A percentile compares a stretch with the other conserved stretches of the same genome.
Evolutionary conservation across 2,113 vertebrate species (phyloP).

Genomic region (Amblyornis subalaris): DNA sequence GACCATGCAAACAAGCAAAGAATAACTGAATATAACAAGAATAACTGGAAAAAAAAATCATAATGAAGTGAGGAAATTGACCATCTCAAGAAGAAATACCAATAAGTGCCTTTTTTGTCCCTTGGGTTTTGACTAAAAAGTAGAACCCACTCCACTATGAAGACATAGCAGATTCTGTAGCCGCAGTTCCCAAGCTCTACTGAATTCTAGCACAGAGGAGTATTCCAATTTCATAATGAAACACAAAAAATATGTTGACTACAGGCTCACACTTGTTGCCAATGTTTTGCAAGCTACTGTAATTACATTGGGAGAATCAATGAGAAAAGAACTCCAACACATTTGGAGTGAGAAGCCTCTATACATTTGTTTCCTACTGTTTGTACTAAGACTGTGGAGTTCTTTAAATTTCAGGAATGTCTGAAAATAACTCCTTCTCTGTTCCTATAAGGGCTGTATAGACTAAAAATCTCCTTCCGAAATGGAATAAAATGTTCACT

Average conservation of each 20-base stretch:
- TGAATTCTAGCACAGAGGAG: background rate
- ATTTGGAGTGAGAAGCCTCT: background rate
- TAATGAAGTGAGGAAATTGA: background rate
- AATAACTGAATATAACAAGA: background rate
- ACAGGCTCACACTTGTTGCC: background rate
- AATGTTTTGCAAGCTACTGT: background rate
- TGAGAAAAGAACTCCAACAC: background rate
- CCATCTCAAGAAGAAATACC: background rate
- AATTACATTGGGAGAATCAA: background rate
- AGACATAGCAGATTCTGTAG: background rate
- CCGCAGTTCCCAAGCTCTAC: background rate
- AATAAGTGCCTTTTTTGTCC: fast-evolving
- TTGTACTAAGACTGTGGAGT: background rate
- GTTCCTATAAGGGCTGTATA: background rate
- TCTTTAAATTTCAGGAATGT: background rate
- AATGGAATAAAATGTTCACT: background rate
- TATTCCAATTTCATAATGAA: background rate
- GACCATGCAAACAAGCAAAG: background rate
- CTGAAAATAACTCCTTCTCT: background rate
- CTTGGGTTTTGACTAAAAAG: background rate
- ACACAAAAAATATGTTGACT: background rate
- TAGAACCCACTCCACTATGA: background rate
- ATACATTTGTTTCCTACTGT: background rate
- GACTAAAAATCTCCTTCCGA: background rate
- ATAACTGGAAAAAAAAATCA: background rate